These are phyloP conservation scores for Tinamus major DNA, from an alignment of 2,797 vertebrate genomes.

Conservation along the genomic window DNA sequence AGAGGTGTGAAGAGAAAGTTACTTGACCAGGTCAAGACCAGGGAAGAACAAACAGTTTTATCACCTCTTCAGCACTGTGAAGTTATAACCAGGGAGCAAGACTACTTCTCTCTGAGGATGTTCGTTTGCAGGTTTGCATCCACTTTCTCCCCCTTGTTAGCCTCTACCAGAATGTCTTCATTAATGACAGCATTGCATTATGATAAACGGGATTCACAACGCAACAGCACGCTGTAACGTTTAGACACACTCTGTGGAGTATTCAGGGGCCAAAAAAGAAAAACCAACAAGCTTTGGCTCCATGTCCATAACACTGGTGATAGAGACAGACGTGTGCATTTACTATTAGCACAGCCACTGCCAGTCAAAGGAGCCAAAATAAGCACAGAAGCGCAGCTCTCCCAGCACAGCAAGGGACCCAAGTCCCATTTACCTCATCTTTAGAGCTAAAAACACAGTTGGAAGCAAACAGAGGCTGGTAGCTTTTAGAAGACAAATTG, in stretches of 20 bases:
- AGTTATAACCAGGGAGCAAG: not conserved
- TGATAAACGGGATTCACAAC: not conserved
- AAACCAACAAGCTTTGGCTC: not conserved
- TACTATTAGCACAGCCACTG: not conserved
- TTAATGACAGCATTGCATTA: not conserved
- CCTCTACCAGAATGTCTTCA: not conserved
- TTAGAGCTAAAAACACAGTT: not conserved
- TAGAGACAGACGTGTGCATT: fast-evolving
- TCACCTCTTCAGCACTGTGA: not conserved
- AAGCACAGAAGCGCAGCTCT: not conserved
- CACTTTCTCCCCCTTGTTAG: not conserved
- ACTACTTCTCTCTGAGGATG: not conserved
- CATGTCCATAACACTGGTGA: not conserved
- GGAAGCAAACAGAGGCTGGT: not conserved
- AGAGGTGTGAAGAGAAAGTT: not conserved
- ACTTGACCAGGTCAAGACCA: not conserved
- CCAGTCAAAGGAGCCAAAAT: not conserved
- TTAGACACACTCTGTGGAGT: not conserved
- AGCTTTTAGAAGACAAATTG: not conserved
- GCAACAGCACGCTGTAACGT: not conserved
- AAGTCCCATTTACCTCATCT: not conserved
- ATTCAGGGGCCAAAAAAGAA: not conserved
- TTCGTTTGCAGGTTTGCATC: not conserved
- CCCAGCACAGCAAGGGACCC: fast-evolving
- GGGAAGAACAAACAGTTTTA: not conserved